Evolutionary conservation across 2,888 invertebrate species (phyloP), one percentile per base, ranked within the genome.

Genomic region (Halictus quadricinctus): DNA sequence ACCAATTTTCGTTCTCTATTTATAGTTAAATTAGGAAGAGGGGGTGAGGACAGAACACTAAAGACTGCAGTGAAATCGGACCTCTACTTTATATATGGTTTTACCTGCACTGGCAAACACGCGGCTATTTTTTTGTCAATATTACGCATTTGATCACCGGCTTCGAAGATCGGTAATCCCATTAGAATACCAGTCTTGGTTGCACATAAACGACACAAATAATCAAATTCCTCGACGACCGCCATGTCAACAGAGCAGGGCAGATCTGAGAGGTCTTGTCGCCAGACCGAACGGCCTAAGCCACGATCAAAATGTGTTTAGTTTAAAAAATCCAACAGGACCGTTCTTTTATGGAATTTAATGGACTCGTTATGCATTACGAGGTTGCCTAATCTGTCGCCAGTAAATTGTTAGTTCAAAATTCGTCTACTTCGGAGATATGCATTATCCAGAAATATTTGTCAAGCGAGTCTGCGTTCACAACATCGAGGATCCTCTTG

Each of bases 71-170:
- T 66, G 77, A 85, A 84, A 87, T 81, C 72, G 50, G 79, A 70
- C 73, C 73, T 80, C 82, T 72, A 80, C 73, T 84, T 84, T 69
- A 83, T 72, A 79, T 79, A 64, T 13, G 66, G 76, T 85, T 88
- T 94, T 93, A 96, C 96, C 94, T 96, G 95, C 70, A 96, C 94
- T 78, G 96, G 95, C 91, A 96, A 95, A 93, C 96, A 96, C 80
- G 95, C 95, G 87, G 95, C 94, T 83, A 96, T 96, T 94, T 96
- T 96, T 93, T 96, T 96, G 88, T 95, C 95, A 72, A 96, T 95
- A 93, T 96, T 95, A 86, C 96, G 92, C 84, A 94, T 93, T 84
- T 95, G 94, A 81, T 95, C 95, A 79, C 95, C 95, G 90, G 95
- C 95, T 89, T 94, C 95, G 90, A 95, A 95, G 85, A 95, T 95